Evolutionary conservation across 2,113 vertebrate genomes (phyloP).

Genomic region (Ammospiza nelsoni): DNA sequence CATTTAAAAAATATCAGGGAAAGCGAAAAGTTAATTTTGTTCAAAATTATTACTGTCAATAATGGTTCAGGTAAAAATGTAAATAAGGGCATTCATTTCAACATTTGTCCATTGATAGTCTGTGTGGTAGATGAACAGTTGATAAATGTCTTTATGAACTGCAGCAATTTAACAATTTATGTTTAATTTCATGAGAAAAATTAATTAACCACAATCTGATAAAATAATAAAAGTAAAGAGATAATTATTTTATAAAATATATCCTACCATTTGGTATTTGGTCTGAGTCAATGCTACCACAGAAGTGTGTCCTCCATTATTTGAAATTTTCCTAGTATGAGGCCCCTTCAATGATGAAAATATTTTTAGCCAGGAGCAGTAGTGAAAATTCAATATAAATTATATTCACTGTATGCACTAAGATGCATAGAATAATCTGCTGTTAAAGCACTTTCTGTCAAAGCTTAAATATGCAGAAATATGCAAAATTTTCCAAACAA

Average conservation of each 20-base stretch:
- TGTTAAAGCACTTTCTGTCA: background rate
- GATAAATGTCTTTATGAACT: background rate
- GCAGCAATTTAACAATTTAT: background rate
- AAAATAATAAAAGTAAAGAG: background rate
- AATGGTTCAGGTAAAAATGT: background rate
- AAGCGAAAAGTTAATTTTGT: background rate
- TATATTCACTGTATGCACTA: background rate
- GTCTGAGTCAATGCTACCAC: background rate
- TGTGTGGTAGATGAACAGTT: background rate
- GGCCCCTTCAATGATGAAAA: background rate
- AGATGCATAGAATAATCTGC: background rate
- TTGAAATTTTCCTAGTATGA: background rate
- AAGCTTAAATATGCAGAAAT: conserved; percentile 3
- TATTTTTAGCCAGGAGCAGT: background rate
- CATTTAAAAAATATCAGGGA: background rate
- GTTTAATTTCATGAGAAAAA: background rate
- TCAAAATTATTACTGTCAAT: background rate
- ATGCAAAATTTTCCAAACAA: background rate
- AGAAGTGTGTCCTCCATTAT: background rate
- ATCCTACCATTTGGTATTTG: background rate
- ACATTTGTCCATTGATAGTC: background rate
- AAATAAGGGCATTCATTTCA: background rate
- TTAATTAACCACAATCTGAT: background rate
- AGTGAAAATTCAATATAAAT: background rate
- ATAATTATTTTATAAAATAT: background rate